phyloP scores from a whole-genome alignment of 1,140 invertebrate species.

The Popillia japonica region DNA sequence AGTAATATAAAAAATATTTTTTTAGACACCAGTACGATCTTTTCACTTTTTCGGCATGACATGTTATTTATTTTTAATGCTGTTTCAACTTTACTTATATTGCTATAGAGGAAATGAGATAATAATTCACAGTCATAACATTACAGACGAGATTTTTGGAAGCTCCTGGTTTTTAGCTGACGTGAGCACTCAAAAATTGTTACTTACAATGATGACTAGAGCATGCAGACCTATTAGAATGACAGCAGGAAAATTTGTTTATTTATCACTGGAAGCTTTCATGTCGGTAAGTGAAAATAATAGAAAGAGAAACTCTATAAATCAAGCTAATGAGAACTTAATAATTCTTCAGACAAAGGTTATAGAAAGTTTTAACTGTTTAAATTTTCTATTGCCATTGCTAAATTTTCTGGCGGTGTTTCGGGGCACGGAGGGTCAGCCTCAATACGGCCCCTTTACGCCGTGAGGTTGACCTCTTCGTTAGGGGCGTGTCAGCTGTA shows the following conservation, averaged over 20 bases:
- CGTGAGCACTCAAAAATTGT: constrained; percentile 56
- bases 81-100: constrained; percentile 44
- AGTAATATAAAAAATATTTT: neutral
- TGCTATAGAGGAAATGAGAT: constrained; percentile 47
- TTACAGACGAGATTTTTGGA: constrained; percentile 45
- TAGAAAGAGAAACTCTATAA: too few relatives aligned
- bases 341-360: too few relatives aligned
- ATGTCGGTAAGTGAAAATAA: constrained; percentile 47
- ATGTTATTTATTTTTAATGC: constrained; percentile 41
- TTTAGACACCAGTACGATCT: neutral
- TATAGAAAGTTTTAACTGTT: too few relatives aligned
- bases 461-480: too few relatives aligned
- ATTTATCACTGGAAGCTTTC: constrained; percentile 62
- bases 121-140: constrained; percentile 45
- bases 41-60: constrained; percentile 43
- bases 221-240: constrained; percentile 59
- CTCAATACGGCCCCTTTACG: too few relatives aligned
- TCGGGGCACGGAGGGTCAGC: too few relatives aligned
- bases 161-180: constrained; percentile 48
- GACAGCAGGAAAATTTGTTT: constrained; percentile 62
- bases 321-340: too few relatives aligned
- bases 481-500: too few relatives aligned
- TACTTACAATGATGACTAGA: constrained; percentile 62
- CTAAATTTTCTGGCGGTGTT: too few relatives aligned
- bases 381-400: too few relatives aligned